Evolutionary conservation across 2,113 vertebrate genomes (phyloP).

Genomic region (Megatriorchis doriae): DNA sequence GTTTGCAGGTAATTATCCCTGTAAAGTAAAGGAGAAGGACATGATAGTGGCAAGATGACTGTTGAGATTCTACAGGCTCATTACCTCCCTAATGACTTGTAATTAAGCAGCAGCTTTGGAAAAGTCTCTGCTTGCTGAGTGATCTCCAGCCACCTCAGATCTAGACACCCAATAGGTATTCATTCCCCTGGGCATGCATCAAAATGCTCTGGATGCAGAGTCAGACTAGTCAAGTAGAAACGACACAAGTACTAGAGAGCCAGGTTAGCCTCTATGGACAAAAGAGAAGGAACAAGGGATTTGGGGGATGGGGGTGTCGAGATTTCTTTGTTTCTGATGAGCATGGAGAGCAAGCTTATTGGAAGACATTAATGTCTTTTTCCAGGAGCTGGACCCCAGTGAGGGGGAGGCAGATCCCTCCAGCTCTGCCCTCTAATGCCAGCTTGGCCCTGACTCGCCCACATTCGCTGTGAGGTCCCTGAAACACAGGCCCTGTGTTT

Average conservation of each 20-base stretch:
- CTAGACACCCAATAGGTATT: neutral
- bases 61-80: neutral
- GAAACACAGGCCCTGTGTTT: neutral
- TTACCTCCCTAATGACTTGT: neutral
- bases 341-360: neutral
- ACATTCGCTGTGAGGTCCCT: neutral
- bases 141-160: neutral
- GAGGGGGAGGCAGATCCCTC: neutral
- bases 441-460: neutral
- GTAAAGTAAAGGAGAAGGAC: neutral
- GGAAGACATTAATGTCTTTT: neutral
- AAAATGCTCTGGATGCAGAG: neutral
- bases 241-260: neutral
- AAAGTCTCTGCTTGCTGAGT: neutral
- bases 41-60: too few relatives aligned
- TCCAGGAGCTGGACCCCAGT: neutral
- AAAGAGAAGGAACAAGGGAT: neutral
- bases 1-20: neutral
- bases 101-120: neutral
- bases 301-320: too few relatives aligned
- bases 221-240: neutral
- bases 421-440: neutral
- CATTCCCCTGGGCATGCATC: neutral
- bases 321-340: neutral
- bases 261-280: neutral